Evolutionary conservation across 2,888 invertebrate species (phyloP).

Genomic region (Romanomermis culicivorax): DNA sequence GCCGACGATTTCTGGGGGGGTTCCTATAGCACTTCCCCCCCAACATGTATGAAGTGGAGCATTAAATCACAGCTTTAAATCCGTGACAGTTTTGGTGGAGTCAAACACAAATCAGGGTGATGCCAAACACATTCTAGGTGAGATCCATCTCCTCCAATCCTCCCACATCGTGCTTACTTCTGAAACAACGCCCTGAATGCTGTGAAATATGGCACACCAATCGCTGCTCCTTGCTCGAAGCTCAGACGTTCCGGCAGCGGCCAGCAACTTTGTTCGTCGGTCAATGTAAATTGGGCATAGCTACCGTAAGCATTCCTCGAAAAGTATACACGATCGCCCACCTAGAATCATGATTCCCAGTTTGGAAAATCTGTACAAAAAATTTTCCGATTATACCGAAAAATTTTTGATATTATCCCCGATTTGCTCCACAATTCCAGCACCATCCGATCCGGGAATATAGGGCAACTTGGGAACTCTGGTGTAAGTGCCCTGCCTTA

Average conservation of each 20-base stretch:
- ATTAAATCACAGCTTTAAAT: too few relatives aligned
- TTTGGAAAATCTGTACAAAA: background rate
- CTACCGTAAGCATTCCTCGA: background rate
- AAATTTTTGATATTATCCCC: constrained; percentile 31
- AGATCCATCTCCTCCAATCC: background rate
- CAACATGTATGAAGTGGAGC: too few relatives aligned
- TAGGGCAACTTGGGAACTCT: constrained; percentile 34
- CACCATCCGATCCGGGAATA: constrained; percentile 37
- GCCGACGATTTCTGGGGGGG: too few relatives aligned
- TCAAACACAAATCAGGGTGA: too few relatives aligned
- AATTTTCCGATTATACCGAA: constrained; percentile 25
- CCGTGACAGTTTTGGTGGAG: too few relatives aligned
- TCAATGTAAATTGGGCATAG: constrained; percentile 11
- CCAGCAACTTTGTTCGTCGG: background rate
- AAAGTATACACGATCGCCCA: constrained; percentile 33
- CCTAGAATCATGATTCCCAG: constrained; percentile 18
- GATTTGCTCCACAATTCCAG: constrained; percentile 35
- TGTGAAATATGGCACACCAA: constrained; percentile 39
- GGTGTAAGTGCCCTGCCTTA: constrained; percentile 31
- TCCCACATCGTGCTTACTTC: constrained; percentile 11
- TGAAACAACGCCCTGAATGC: constrained; percentile 37
- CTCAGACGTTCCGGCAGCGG: constrained; percentile 27
- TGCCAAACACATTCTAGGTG: background rate
- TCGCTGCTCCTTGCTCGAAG: constrained; percentile 36
- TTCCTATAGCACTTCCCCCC: too few relatives aligned